Evolutionary conservation across 2,888 invertebrate species (phyloP), one percentile per base, ranked within the genome.

Genomic region (Caenorhabditis uteleia): DNA sequence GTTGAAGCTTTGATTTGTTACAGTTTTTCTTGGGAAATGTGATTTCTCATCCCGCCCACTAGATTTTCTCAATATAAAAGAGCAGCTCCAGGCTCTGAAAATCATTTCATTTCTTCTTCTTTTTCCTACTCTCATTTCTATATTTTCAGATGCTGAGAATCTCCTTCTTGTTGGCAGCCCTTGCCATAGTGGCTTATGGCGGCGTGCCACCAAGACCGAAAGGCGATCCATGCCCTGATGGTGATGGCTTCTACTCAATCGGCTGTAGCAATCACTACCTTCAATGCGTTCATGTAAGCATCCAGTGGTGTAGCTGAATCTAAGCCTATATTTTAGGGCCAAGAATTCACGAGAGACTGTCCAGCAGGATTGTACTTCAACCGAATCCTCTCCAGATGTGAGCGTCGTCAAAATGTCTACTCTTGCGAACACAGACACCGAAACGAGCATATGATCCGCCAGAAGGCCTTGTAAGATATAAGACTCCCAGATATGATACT

Each of bases 341-440:
- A 49, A 18, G 58, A 58, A 23, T 50, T 40, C 18, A 50, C 49
- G 46, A 34, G 31, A 7, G 27, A 33, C 0, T 65, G 65, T 23
- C 58, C 65, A n/a, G 50, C 29, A 1, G 51, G 51, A 7, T 45
- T 65, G 18, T 59, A 31, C 25, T 65, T 65, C 34, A 58, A 65
- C 25, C 49, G 39, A 12, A 12, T 49, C 1, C 14, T 65, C 21
- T 20, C 54, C 1, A 21, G 65, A 46, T 65, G 65, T 36, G 65
- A 64, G n/a, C 42, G 48, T 4, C 27, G 49, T n/a, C 18, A 47
- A 0, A 16, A 20, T 8, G 43, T 40, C 36, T n/a, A 23, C 20
- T 39, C 50, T 7, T 58, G 65, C 48, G 43, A 31, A 3, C n/a
- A 29, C n/a, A n/a, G n/a, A n/a, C n/a, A n/a, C n/a, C n/a, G n/a